Evolutionary conservation across 2,113 vertebrate species (phyloP).

Genomic region (Triplophysa rosa): DNA sequence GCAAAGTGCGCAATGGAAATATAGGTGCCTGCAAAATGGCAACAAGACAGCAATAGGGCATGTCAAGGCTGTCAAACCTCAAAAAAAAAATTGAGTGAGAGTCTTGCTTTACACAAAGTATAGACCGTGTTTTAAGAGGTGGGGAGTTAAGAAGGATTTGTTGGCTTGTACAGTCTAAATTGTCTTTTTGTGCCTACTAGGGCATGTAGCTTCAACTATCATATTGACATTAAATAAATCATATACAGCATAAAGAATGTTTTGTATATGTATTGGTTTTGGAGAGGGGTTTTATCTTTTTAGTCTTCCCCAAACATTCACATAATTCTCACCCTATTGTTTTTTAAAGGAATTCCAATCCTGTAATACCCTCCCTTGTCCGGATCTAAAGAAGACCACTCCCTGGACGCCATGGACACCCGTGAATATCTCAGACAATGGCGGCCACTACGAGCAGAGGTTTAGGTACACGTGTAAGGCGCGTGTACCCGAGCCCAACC

Average conservation of each 20-base stretch:
- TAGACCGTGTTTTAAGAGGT: no score
- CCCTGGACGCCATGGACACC: slow-evolving; percentile 97
- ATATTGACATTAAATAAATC: no score
- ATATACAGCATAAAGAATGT: no score
- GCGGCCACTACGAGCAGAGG: slow-evolving; percentile 93
- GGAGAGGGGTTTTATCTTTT: no score
- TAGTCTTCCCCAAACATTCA: no score
- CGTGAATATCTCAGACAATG: slow-evolving; percentile 95
- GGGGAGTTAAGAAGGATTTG: no score
- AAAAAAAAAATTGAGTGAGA: background rate
- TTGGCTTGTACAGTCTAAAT: no score
- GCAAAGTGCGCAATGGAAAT: slow-evolving; percentile 58
- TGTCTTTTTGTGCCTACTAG: no score
- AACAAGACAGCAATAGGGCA: slow-evolving; percentile 1
- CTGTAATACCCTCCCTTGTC: slow-evolving; percentile 88
- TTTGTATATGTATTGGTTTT: no score
- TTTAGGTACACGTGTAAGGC: slow-evolving; percentile 98
- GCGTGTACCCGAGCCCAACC: slow-evolving; percentile 82
- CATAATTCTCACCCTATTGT: no score
- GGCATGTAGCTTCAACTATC: no score
- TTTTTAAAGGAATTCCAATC: slow-evolving; percentile 87
- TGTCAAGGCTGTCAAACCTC: background rate
- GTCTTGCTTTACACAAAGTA: no score
- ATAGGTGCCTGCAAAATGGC: slow-evolving; percentile 42
- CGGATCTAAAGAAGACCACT: slow-evolving; percentile 95